phyloP scores from a whole-genome alignment of 2,797 vertebrate species.

The Chaetophractus vellerosus region DNA sequence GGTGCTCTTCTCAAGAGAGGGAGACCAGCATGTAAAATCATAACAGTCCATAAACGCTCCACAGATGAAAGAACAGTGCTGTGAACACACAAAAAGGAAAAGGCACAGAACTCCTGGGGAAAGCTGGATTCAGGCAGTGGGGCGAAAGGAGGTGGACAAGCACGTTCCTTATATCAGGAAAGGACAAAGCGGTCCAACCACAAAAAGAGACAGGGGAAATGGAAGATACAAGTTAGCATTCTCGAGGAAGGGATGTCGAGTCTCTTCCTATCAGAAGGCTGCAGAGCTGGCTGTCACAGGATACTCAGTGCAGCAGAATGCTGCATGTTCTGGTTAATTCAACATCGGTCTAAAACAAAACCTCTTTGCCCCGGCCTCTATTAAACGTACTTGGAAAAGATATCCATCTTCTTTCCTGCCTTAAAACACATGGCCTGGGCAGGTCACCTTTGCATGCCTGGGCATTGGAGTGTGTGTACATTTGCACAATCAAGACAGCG shows the following conservation, averaged over 20 bases:
- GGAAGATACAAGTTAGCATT: neutral
- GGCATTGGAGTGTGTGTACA: rapidly evolving
- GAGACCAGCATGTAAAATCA: neutral
- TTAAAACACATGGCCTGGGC: neutral
- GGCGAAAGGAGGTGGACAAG: neutral
- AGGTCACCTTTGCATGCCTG: neutral
- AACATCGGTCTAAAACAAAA: neutral
- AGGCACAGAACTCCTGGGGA: neutral
- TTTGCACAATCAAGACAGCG: neutral
- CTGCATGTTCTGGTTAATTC: neutral
- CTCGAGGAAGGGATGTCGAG: neutral
- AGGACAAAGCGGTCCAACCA: neutral
- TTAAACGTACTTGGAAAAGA: neutral
- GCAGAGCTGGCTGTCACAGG: neutral
- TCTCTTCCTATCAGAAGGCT: neutral
- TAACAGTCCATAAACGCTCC: neutral
- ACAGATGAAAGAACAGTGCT: neutral
- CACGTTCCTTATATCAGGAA: neutral
- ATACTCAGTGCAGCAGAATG: neutral
- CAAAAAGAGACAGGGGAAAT: neutral
- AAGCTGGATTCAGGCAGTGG: neutral
- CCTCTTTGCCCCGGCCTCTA: neutral
- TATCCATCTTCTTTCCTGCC: neutral
- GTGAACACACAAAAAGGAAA: neutral
- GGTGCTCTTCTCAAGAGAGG: neutral